These are phyloP conservation scores for Sorex araneus DNA, from an alignment of 2,113 vertebrate species.

Conservation along the genomic window DNA sequence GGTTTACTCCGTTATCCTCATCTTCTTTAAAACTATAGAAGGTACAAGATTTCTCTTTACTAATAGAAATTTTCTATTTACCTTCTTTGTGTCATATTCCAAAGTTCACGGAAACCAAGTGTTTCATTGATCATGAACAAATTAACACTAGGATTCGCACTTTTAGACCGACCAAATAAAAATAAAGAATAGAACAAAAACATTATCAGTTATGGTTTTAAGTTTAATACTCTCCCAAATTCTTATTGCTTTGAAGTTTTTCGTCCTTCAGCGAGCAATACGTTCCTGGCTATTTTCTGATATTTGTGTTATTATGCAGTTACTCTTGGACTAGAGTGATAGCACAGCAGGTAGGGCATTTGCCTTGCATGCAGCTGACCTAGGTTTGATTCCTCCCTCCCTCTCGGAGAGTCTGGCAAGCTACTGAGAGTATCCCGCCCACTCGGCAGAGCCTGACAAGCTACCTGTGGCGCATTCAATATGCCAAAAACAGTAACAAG, in stretches of 20 bases:
- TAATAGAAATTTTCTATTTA: neutral
- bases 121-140: neutral
- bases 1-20: neutral
- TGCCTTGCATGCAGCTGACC: no score
- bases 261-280: neutral
- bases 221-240: neutral
- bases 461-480: no score
- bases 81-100: neutral
- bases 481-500: no score
- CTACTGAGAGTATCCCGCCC: no score
- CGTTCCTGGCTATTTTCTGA: neutral
- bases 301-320: neutral
- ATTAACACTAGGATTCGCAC: neutral
- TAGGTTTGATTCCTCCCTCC: no score
- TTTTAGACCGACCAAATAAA: no score
- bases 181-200: neutral
- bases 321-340: no score
- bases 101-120: neutral
- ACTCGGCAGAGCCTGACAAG: no score
- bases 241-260: slow-evolving; percentile 30
- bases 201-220: neutral
- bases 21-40: neutral
- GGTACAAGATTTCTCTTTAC: slow-evolving; percentile 2
- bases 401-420: no score
- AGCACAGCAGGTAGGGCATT: no score